Conservation (phyloP, 2,113 vertebrate genomes). For the Apaloderma vittatum region DNA sequence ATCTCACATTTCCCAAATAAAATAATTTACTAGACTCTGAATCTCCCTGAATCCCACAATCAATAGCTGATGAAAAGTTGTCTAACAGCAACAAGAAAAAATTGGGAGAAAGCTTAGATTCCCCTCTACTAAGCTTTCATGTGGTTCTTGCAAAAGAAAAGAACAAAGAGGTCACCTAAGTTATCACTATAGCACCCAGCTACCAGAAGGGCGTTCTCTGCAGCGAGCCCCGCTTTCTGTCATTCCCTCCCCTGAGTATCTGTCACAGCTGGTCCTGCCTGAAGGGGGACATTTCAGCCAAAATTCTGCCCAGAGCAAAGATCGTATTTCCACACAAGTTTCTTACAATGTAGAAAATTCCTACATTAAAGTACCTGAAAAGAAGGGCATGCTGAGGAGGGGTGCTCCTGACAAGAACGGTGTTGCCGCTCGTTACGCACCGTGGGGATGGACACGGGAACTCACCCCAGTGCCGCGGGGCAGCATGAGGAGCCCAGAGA, state of each 20-base stretch:
- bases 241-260: background rate
- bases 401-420: fast-evolving
- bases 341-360: background rate
- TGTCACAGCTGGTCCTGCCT: background rate
- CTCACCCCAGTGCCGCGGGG: background rate
- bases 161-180: background rate
- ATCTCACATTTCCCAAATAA: background rate
- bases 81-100: background rate
- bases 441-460: background rate
- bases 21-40: background rate
- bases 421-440: background rate
- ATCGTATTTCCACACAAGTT: background rate
- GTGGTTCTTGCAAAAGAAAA: background rate
- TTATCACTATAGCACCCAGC: background rate
- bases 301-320: background rate
- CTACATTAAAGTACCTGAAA: background rate
- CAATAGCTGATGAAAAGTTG: background rate
- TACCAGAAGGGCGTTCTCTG: background rate
- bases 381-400: background rate
- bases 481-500: background rate
- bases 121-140: background rate
- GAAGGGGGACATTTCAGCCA: background rate
- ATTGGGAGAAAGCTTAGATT: background rate
- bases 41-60: background rate
- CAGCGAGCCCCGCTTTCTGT: background rate